Conservation (phyloP, 2,113 vertebrate genomes). For the Vidua macroura region DNA sequence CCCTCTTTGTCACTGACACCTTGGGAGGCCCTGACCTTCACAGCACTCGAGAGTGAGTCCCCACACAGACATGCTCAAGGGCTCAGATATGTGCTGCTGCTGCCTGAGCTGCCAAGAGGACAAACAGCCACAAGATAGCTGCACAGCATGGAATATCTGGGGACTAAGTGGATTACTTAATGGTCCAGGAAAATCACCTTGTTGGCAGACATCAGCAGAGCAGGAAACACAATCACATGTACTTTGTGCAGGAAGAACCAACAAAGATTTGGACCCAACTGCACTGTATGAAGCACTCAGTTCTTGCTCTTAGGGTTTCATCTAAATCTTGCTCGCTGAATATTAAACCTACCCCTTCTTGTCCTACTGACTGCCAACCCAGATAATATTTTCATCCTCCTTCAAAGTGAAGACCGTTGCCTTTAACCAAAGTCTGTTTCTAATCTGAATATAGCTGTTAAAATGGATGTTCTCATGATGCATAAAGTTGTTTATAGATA, state of each 20-base stretch:
- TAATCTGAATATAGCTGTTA: not conserved
- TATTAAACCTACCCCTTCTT: not conserved
- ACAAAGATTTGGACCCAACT: not conserved
- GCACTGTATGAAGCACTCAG: not conserved
- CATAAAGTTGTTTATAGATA: not conserved
- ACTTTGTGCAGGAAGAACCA: not conserved
- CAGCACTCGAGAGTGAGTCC: not conserved
- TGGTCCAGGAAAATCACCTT: not conserved
- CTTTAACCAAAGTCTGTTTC: not conserved
- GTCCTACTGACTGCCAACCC: not conserved
- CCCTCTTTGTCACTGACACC: constrained; percentile 12
- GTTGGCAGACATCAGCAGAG: not conserved
- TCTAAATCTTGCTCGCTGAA: not conserved
- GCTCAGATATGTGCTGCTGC: not conserved
- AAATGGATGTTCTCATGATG: not conserved
- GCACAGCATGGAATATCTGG: not conserved
- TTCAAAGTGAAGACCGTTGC: not conserved
- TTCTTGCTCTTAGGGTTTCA: not conserved
- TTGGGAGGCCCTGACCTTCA: not conserved
- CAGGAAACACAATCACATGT: not conserved
- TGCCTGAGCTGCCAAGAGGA: constrained; percentile 11
- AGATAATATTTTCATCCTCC: not conserved
- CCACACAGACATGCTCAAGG: not conserved
- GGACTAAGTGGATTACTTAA: constrained; percentile 11
- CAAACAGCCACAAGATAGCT: constrained; percentile 12